Percentiles rank a stretch among this genome's conserved stretches.
Conservation (phyloP, 2,113 vertebrate genomes). For the Equus przewalskii region DNA sequence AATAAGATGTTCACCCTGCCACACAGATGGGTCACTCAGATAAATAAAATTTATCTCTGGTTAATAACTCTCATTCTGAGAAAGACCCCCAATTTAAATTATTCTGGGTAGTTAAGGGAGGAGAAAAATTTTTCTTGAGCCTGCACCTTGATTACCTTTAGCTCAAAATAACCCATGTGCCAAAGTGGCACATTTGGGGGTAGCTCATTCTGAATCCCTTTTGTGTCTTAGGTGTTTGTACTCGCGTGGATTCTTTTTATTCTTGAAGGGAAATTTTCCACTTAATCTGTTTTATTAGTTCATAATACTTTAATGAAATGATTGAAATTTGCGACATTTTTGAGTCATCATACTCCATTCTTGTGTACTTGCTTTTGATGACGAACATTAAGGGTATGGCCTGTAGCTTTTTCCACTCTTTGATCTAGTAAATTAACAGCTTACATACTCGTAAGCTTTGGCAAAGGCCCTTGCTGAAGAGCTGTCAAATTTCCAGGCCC, state of each 20-base stretch:
- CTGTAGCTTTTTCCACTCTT: constrained; percentile 71
- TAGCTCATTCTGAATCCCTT: too few species aligned
- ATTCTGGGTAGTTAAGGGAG: too few species aligned
- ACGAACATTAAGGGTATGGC: background rate
- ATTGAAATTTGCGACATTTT: background rate
- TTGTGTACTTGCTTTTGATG: background rate
- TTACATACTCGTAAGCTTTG: constrained; percentile 3
- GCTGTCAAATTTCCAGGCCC: background rate
- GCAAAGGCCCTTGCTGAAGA: background rate
- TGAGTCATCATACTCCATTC: background rate
- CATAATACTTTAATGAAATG: constrained; percentile 29
- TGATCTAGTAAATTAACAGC: constrained; percentile 62
- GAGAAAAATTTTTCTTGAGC: too few species aligned
- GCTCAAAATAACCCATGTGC: too few species aligned
- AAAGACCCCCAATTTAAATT: too few species aligned
- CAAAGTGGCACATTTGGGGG: too few species aligned
- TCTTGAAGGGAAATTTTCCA: constrained; percentile 6
- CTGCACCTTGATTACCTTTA: too few species aligned
- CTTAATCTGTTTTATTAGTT: background rate
- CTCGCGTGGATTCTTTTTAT: background rate
- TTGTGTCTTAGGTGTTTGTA: background rate
- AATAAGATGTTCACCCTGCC: too few species aligned
- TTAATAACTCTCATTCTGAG: too few species aligned
- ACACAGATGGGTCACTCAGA: too few species aligned
- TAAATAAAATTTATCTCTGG: too few species aligned